Base-by-base conservation (phyloP, 2,797 vertebrate species). In the Oceanodroma leucorhoa region DNA sequence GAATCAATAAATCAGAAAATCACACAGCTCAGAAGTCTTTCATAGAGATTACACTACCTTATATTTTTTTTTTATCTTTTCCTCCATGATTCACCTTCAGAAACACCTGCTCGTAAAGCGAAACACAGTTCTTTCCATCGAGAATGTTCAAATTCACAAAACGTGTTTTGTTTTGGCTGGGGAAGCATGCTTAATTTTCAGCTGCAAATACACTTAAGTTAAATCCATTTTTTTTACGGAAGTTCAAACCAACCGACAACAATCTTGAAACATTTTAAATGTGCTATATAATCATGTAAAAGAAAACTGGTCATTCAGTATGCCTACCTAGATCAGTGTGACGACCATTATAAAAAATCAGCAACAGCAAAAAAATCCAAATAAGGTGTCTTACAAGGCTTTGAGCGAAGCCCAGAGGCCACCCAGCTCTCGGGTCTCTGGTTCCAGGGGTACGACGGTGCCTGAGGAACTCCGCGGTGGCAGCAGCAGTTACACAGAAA, bases 1-100 rank as follows among this genome's bases (percentile, higher is more conserved):
- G 64, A 92, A 86, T 90, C 80, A 93, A 66, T 78, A 81, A 75
- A 83, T 71, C 83, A 80, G 58, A 65, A 93, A 45, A 21, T 46
- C 32, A 57, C 45, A 45, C 57, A 3, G 30, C 88, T 67, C 45
- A 60, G 79, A 80, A 86, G 51, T 24, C 54, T 70, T 55, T 71
- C 5, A 1, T 4, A 77, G 71, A 83, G 45, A 64, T 94, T 9
- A 60, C 15, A 45, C 24, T 41, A 1, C 32, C 36, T 83, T 81
- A 10, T 72, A 9, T 70, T 73, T 90, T 78, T 89, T 24, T 8
- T 83, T 78, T 27, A 27, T 41, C 40, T 89, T 89, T 79, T 90
- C 54, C 73, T 57, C 24, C 32, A 18, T 71, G 53, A 78, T 50
- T 64, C 67, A 80, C 40, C 32, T 60, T 40, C 54, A 96, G 57